Evolutionary conservation across 2,113 vertebrate genomes (phyloP), one percentile per base, ranked within the genome.

Genomic region (Gavialis gangeticus): DNA sequence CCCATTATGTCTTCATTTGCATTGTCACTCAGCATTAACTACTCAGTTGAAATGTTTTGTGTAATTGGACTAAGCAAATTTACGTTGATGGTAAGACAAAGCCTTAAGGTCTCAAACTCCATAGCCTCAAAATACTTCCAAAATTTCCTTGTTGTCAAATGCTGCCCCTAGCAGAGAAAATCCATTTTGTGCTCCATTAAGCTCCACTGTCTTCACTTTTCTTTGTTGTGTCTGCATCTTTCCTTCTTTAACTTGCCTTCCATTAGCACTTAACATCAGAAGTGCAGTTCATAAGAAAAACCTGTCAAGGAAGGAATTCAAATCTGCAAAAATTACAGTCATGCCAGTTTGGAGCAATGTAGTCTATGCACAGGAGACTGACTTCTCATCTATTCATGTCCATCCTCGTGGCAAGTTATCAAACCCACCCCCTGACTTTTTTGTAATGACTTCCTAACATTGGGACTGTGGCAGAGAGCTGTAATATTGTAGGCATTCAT

Each of bases 121-220:
- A 4, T 87, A 91, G 59, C 73, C 76, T 91, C 54, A 90, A 92
- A 95, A 91, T 81, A 94, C 76, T 96, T 55, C 25, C 63, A 96
- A 91, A 94, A 88, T 83, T 95, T 89, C 10, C 79, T 63, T 91
- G 59, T 93, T 25, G 1, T 17, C 79, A 93, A 94, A 91, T 73
- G 82, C 79, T 94, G 92, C 91, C 90, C 37, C 91, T 94, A 92
- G 96, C 86, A 95, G 56, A 95, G 16, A 93, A 95, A 95, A 96
- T 83, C 82, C 37, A 92, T 96, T 96, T 95, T 96, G 85, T 92
- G 94, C 94, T 96, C 96, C 90, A 96, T 97, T 97, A 97, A 73
- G 14, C 13, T 94, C 67, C 85, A 27, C 84, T 91, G 79, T 89
- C 95, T 85, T 91, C 88, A 63, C 22, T 89, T 95, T 94, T 83